phyloP scores from a whole-genome alignment of 2,797 vertebrate genomes.

The Rhabdophis nuchalis region DNA sequence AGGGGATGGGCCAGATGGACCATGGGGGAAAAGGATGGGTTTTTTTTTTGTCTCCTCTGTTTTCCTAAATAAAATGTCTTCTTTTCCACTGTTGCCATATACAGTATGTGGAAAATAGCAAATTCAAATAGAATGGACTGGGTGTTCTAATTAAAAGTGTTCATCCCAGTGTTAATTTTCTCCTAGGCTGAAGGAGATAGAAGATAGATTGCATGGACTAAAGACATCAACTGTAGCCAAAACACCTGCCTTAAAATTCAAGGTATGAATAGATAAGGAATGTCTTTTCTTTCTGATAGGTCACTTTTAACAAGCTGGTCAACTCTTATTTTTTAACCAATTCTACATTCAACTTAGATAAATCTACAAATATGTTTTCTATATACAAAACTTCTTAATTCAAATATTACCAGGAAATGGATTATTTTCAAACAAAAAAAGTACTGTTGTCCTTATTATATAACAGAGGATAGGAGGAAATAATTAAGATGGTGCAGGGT shows the following conservation, averaged over 20 bases:
- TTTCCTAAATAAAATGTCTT: neutral
- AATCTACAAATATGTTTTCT: neutral
- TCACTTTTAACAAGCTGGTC: neutral
- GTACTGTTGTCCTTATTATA: too few relatives aligned
- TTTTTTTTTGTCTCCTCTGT: neutral
- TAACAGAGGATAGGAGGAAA: neutral
- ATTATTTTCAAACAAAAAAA: neutral
- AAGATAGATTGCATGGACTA: slow-evolving; percentile 83
- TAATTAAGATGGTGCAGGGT: neutral
- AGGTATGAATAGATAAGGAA: slow-evolving; percentile 70
- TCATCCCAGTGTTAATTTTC: slow-evolving; percentile 45
- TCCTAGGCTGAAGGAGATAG: slow-evolving; percentile 85
- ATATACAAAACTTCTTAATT: neutral
- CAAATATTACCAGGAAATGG: neutral
- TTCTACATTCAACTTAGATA: neutral
- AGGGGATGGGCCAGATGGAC: neutral
- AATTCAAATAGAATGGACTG: neutral
- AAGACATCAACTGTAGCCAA: slow-evolving; percentile 79
- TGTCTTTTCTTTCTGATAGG: neutral
- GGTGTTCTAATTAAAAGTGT: neutral
- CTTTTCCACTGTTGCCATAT: neutral
- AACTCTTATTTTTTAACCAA: neutral
- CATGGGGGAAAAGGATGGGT: neutral
- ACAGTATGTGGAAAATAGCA: too few relatives aligned
- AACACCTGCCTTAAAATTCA: slow-evolving; percentile 91